These are phyloP conservation scores for Eurytoma californica DNA, from an alignment of 2,888 invertebrate species.

Conservation along the genomic window DNA sequence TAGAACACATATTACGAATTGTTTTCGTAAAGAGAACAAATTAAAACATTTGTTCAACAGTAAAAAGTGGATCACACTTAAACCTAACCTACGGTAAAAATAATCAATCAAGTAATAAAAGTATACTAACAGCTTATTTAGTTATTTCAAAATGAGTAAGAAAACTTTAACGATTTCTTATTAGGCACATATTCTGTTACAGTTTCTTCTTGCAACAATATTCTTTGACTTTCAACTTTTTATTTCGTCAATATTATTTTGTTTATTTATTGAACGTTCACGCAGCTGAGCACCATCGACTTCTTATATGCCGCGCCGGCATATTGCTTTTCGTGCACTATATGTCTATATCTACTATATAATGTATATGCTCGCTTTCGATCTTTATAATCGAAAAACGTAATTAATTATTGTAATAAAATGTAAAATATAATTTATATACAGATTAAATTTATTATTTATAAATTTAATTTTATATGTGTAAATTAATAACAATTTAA, in stretches of 20 bases:
- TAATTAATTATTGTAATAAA: no score
- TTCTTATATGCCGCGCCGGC: no score
- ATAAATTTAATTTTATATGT: not conserved
- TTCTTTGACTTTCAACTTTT: not conserved
- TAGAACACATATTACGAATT: no score
- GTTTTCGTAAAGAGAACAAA: no score
- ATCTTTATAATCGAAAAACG: no score
- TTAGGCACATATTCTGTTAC: not conserved
- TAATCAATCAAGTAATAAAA: not conserved
- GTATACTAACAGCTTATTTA: not conserved
- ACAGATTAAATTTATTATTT: no score
- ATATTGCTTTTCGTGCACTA: no score
- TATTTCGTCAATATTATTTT: not conserved
- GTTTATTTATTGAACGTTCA: constrained; percentile 21
- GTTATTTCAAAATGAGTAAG: not conserved
- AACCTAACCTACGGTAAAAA: not conserved
- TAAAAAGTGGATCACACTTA: not conserved
- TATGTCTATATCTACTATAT: no score
- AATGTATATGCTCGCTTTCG: no score
- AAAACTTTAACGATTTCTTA: not conserved
- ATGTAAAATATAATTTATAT: no score
- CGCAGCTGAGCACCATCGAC: not conserved
- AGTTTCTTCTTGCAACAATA: not conserved
- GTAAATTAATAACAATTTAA: no score
- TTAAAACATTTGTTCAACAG: not conserved